phyloP scores from a whole-genome alignment of 1,140 invertebrate genomes.

The Sweltsa coloradensis region DNA sequence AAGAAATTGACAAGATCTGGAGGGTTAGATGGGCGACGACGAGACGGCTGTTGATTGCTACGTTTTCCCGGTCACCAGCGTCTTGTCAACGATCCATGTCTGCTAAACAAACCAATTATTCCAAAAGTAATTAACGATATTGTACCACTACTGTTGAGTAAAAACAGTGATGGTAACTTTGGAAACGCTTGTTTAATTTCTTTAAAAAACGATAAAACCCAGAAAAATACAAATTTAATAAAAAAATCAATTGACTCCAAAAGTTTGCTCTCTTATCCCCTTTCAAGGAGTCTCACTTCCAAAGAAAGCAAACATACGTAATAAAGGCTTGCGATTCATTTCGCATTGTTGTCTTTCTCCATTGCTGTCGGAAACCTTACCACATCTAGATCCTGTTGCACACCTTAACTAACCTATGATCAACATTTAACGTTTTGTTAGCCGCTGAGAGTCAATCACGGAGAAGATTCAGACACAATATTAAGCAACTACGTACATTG shows the following conservation, averaged over 20 bases:
- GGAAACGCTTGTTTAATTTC: constrained; percentile 9
- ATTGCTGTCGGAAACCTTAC: not conserved
- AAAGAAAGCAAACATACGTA: not conserved
- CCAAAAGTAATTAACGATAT: constrained; percentile 3
- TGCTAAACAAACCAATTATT: not conserved
- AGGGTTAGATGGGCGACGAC: constrained; percentile 4
- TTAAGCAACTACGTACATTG: no score
- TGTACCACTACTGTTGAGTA: constrained; percentile 5
- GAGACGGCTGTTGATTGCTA: constrained; percentile 3
- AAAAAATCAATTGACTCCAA: not conserved
- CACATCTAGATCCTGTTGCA: no score
- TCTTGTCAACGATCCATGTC: constrained; percentile 8
- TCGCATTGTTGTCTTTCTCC: not conserved
- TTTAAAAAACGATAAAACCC: constrained; percentile 1
- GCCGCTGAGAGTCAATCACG: no score
- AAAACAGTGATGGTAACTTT: constrained; percentile 5
- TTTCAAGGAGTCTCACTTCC: not conserved
- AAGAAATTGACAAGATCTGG: not conserved
- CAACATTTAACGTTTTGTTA: no score
- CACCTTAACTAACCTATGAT: no score
- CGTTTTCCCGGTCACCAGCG: no score
- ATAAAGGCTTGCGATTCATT: not conserved
- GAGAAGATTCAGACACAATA: no score
- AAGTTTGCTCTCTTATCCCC: not conserved
- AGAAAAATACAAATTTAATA: not conserved